phyloP scores from a whole-genome alignment of 2,113 vertebrate species.

The Thalassoma bifasciatum region DNA sequence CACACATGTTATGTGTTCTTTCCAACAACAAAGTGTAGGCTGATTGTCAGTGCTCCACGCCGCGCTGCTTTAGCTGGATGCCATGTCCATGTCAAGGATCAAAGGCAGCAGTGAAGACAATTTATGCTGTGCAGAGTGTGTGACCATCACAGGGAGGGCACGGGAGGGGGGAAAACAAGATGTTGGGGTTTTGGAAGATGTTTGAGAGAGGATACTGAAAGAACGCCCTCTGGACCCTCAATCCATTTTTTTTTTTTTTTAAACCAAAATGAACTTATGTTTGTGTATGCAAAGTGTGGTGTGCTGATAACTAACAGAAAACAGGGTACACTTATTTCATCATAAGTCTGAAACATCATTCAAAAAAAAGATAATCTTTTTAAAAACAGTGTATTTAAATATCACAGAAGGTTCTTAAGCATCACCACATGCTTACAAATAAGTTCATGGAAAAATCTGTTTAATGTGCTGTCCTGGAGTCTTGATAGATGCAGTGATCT shows the following conservation, averaged over 20 bases:
- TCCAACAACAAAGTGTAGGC: slow-evolving; percentile 55
- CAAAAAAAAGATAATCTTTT: not conserved
- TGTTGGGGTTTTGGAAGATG: slow-evolving; percentile 19
- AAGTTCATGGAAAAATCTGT: slow-evolving; percentile 7
- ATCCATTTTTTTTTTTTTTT: too few species aligned
- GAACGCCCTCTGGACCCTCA: not conserved
- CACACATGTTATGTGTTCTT: slow-evolving; percentile 48
- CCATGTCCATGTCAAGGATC: slow-evolving; percentile 72
- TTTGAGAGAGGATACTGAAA: slow-evolving; percentile 22
- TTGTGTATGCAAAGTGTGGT: not conserved
- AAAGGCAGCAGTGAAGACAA: slow-evolving; percentile 70
- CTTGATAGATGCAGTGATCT: slow-evolving; percentile 3
- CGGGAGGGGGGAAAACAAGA: slow-evolving; percentile 34
- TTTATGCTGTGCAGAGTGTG: slow-evolving; percentile 76
- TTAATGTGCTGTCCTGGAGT: slow-evolving; percentile 6
- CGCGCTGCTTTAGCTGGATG: slow-evolving; percentile 58
- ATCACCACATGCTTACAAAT: not conserved
- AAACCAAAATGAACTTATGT: too few species aligned
- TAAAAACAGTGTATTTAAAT: too few species aligned
- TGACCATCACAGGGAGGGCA: slow-evolving; percentile 65
- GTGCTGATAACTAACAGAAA: too few species aligned
- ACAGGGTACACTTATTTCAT: not conserved
- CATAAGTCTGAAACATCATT: too few species aligned
- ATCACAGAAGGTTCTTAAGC: too few species aligned
- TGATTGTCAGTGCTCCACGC: slow-evolving; percentile 67